Conservation (phyloP, 2,797 vertebrate genomes). For the Notolabrus celidotus region DNA sequence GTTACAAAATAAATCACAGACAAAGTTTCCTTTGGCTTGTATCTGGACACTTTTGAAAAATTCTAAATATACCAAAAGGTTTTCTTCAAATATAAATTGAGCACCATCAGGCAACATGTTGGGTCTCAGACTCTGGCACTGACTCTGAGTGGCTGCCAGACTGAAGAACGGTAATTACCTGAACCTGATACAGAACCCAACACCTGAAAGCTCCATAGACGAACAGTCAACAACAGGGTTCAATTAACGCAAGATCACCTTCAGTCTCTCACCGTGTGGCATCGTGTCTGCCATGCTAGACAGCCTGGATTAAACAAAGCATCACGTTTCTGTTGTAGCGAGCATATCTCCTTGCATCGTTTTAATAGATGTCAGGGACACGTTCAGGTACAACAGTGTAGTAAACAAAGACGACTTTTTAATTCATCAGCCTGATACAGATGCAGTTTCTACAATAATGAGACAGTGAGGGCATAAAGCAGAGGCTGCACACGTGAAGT, state of each 20-base stretch:
- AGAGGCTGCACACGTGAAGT: not conserved
- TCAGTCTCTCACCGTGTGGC: conserved; percentile 39
- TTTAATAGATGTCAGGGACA: conserved; percentile 29
- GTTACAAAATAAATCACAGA: not conserved
- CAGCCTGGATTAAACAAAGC: conserved; percentile 51
- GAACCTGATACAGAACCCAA: conserved; percentile 73
- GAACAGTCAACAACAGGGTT: conserved; percentile 58
- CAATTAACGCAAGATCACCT: conserved; percentile 72
- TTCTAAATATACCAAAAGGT: not conserved
- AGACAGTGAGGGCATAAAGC: not conserved
- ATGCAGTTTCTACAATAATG: conserved; percentile 6
- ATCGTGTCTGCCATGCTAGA: conserved; percentile 37
- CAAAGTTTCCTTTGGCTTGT: too few species aligned
- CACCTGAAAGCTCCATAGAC: conserved; percentile 57
- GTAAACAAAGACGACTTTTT: conserved; percentile 22
- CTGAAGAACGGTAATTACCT: conserved; percentile 72
- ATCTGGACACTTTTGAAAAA: not conserved
- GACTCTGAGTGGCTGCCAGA: conserved; percentile 34
- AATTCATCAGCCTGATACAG: not conserved
- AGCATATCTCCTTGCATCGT: conserved; percentile 40
- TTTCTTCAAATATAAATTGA: not conserved
- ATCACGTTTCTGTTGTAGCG: conserved; percentile 48
- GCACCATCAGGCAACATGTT: not conserved
- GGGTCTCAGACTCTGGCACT: not conserved
- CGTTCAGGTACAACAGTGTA: not conserved